Percentiles rank a stretch among this genome's conserved stretches.
Evolutionary conservation across 2,797 vertebrate species (phyloP).

Genomic region (Kryptolebias ocellatus): DNA sequence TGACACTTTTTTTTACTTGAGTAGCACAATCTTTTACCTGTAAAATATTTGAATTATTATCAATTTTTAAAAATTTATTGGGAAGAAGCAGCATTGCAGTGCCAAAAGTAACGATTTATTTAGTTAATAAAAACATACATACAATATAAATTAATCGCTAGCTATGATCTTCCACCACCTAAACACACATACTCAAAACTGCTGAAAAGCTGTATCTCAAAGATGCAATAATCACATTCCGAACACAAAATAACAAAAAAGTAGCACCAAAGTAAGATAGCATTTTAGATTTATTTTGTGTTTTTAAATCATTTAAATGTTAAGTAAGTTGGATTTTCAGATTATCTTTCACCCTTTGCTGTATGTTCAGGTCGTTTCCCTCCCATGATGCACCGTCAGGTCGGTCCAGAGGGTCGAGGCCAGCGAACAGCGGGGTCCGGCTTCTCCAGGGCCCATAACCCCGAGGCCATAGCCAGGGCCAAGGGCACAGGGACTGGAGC

Average conservation of each 20-base stretch:
- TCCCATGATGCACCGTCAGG: constrained; percentile 82
- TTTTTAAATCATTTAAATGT: neutral
- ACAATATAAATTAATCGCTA: neutral
- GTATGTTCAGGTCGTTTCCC: constrained; percentile 83
- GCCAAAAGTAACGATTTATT: neutral
- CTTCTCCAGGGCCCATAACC: constrained; percentile 84
- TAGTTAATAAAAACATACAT: neutral
- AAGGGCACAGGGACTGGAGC: constrained; percentile 78
- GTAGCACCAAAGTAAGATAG: neutral
- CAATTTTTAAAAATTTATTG: no score
- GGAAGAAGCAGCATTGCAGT: no score
- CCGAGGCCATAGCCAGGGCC: constrained; percentile 87
- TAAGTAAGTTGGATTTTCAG: neutral
- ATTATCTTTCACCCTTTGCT: constrained; percentile 21
- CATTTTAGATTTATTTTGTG: neutral
- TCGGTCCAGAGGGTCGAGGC: constrained; percentile 67
- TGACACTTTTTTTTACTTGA: no score
- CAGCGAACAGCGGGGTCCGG: constrained; percentile 47
- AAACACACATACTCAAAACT: no score
- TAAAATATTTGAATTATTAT: no score
- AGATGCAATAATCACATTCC: no score
- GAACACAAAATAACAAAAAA: neutral
- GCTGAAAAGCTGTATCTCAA: no score
- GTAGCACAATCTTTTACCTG: no score
- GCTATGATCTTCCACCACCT: no score